Evolutionary conservation across 30 jellyfish, hydroid and myxozoan species (phyloP), one percentile per base, ranked within the genome.

Genomic region (Aurelia coerulea): DNA sequence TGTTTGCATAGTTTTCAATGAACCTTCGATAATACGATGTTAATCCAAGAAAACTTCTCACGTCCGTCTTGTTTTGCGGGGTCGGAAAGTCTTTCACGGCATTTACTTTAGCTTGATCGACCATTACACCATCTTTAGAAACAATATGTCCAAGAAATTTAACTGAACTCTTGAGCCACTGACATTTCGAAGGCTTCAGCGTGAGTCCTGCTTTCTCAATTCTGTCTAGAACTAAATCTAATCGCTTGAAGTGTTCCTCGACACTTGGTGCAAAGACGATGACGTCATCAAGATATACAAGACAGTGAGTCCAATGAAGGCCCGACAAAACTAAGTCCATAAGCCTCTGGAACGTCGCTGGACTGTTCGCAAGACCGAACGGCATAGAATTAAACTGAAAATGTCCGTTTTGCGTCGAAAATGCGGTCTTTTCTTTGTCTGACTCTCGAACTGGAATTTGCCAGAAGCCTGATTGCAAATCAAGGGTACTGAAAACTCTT

Each of bases 301-400:
- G 87, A 37, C 66, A 69, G 12, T 53, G 78, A 10, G 78, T 71
- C 92, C 68, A 83, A 33, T 53, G 80, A 33, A 72, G 72, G 16
- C 88, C 70, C 31, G 93, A 31, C 73, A 84, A 81, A 50, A 84
- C 93, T 17, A 18, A 56, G 46, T 84, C 82, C 80, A 71, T 84
- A 56, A 84, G 88, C 58, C 93, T 39, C 80, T 84, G 84, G 74
- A 84, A 84, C 10, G 87, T 62, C 11, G 81, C 88, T 42, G 93
- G 93, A 9, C 34, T 81, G 51, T 84, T 74, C 59, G 63, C 67
- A 15, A 86, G 82, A 12, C 89, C 95, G 34, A 86, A 74, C 16
- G 95, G 90, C 90, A 86, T 74, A 32, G 72, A 77, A 14, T 63
- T 41, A 67, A 73, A 66, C 62, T 69, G 59, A 14, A 18, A 83